Conservation (phyloP, 2,113 vertebrate genomes). For the Odocoileus virginianus region DNA sequence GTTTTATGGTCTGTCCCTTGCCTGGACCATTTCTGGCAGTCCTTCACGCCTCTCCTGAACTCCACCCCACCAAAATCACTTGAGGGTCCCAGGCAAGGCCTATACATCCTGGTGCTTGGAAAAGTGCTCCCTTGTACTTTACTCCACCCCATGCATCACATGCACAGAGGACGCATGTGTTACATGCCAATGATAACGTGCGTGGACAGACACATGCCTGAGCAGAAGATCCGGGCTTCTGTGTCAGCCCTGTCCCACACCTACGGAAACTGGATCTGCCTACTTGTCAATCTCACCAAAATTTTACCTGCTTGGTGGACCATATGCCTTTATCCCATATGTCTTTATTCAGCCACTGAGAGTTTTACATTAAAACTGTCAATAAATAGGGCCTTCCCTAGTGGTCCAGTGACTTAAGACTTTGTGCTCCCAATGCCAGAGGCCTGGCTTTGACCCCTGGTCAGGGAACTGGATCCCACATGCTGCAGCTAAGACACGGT, state of each 20-base stretch:
- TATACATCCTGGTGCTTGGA: not conserved
- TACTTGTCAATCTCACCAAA: not conserved
- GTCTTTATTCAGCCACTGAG: not conserved
- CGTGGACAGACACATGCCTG: not conserved
- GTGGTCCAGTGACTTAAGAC: not conserved
- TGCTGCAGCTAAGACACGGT: fast-evolving
- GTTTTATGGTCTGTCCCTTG: not conserved
- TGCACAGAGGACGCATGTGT: fast-evolving
- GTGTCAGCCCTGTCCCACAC: not conserved
- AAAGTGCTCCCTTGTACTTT: too few species aligned
- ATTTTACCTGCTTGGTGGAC: not conserved
- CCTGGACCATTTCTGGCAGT: not conserved
- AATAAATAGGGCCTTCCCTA: not conserved
- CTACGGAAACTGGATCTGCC: fast-evolving
- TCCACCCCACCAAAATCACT: not conserved
- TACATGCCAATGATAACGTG: fast-evolving
- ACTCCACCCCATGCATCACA: fast-evolving
- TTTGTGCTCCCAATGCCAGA: not conserved
- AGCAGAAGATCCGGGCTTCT: not conserved
- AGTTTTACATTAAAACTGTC: not conserved
- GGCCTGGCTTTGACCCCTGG: not conserved
- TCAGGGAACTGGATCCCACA: not conserved
- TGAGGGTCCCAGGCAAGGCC: not conserved
- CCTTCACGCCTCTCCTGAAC: not conserved
- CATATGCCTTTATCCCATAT: not conserved